phyloP scores from a whole-genome alignment of 1,140 invertebrate genomes.

The Saccostrea cuccullata region DNA sequence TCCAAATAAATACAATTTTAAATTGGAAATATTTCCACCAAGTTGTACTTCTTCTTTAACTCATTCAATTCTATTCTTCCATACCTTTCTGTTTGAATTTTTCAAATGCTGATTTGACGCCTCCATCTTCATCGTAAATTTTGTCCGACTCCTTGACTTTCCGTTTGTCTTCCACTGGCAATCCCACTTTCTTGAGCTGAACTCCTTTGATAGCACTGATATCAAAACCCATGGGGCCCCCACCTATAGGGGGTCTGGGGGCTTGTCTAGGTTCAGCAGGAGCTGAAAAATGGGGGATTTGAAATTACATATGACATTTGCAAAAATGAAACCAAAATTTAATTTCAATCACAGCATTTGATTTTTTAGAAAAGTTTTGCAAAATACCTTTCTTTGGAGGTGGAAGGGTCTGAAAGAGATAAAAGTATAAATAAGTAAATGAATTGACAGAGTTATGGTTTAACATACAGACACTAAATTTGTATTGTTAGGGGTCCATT shows the following conservation, averaged over 20 bases:
- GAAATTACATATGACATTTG: neutral
- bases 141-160: neutral
- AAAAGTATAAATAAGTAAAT: neutral
- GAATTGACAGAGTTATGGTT: neutral
- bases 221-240: neutral
- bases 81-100: slow-evolving; percentile 21
- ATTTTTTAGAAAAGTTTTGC: neutral
- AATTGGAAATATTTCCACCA: too few relatives aligned
- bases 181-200: neutral
- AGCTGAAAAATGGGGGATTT: neutral
- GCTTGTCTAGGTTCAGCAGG: neutral
- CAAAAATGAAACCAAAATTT: neutral
- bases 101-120: slow-evolving; percentile 18
- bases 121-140: slow-evolving; percentile 2
- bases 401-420: neutral
- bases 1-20: too few relatives aligned
- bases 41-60: too few relatives aligned
- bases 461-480: too few relatives aligned
- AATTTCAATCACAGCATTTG: too few relatives aligned
- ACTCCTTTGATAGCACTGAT: neutral
- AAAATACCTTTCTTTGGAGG: slow-evolving; percentile 3
- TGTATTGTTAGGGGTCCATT: too few relatives aligned
- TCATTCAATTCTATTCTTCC: neutral
- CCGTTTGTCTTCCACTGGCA: neutral
- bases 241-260: neutral